Percentiles rank a stretch among this genome's conserved stretches.
phyloP scores from a whole-genome alignment of 2,797 vertebrate species.

The Synanceia verrucosa region DNA sequence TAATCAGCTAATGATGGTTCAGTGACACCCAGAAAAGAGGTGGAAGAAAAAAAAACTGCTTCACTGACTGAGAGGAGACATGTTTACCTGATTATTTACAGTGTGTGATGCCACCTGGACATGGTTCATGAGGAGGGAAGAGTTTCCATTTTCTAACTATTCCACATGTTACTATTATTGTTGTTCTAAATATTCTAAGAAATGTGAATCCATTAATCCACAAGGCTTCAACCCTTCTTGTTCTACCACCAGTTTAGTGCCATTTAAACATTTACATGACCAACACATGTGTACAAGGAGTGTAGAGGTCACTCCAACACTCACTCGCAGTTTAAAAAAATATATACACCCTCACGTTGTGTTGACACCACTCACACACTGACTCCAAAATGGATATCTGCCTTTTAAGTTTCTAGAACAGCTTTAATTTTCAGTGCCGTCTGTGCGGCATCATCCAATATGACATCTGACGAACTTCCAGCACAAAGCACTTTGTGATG shows the following conservation, averaged over 20 bases:
- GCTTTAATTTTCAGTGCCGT: neutral
- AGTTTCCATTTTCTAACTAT: too few species aligned
- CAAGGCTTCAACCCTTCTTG: rapidly evolving
- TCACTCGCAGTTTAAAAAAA: neutral
- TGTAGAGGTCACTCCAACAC: neutral
- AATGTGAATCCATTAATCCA: neutral
- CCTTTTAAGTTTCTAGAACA: neutral
- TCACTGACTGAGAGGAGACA: neutral
- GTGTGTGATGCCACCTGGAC: neutral
- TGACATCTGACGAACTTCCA: neutral
- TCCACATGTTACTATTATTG: too few species aligned
- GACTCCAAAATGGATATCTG: neutral
- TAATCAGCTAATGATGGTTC: conserved; percentile 72
- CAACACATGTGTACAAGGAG: neutral
- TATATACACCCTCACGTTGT: neutral
- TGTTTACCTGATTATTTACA: neutral
- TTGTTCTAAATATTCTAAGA: neutral
- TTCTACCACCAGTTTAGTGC: neutral
- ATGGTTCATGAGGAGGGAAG: neutral
- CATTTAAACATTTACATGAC: neutral
- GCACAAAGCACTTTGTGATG: neutral
- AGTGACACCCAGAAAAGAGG: conserved; percentile 38
- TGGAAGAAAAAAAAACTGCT: neutral
- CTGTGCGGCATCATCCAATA: too few species aligned
- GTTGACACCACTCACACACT: neutral